Evolutionary conservation across 2,797 vertebrate genomes (phyloP).

Genomic region (Lacerta viridis): DNA sequence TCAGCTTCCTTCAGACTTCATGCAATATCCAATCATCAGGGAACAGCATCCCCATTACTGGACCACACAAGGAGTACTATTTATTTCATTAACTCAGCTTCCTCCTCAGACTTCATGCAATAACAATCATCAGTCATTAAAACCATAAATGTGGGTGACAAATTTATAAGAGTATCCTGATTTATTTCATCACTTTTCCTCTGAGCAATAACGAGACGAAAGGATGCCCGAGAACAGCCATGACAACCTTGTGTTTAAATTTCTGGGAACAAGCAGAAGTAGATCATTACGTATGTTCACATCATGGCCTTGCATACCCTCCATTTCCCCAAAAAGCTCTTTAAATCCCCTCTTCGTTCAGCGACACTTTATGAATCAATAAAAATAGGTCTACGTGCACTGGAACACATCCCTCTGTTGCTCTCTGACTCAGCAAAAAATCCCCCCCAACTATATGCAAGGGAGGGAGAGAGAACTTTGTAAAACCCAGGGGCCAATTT

Average conservation of each 20-base stretch:
- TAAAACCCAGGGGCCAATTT: too few relatives aligned
- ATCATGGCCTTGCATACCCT: background rate
- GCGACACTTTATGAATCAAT: constrained; percentile 9
- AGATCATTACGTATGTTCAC: background rate
- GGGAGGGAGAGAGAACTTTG: too few relatives aligned
- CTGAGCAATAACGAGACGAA: background rate
- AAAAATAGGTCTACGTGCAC: background rate
- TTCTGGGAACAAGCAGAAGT: background rate
- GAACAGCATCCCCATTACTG: background rate
- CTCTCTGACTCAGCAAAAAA: background rate
- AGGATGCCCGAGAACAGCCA: background rate
- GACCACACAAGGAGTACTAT: background rate
- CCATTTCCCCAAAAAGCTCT: background rate
- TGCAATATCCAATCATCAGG: background rate
- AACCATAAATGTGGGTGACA: background rate
- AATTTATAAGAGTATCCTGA: background rate
- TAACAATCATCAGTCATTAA: background rate
- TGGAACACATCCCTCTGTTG: background rate
- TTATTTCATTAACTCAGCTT: background rate
- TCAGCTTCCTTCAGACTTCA: background rate
- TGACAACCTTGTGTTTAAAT: background rate
- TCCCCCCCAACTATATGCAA: background rate
- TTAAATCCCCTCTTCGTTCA: background rate
- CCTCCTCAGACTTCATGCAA: background rate
- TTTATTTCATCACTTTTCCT: background rate